Evolutionary conservation across 2,888 invertebrate species (phyloP), one percentile per base, ranked within the genome.

Genomic region (Chymomyza amoena): DNA sequence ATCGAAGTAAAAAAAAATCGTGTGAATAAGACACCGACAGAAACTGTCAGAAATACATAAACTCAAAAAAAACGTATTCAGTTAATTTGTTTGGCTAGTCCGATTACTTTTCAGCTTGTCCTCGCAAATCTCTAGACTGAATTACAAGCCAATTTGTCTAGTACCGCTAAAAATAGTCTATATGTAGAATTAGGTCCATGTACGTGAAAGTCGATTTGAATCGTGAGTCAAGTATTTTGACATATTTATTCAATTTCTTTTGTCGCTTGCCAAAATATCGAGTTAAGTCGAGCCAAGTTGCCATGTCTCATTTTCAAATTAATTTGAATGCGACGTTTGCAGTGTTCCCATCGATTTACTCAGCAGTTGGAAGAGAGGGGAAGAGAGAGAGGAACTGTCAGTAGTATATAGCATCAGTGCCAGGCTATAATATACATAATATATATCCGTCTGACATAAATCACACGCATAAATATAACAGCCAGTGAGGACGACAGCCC

Each of bases 251-350:
- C 57, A 57, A 57, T 57, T 57, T 57, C 25, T 25, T 57, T 57
- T 25, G 25, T 20, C 57, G 18, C 57, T 57, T 20, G 57, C 57
- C 57, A 57, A 45, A 57, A 25, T 57, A 13, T 15, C 39, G 39
- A 45, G 39, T 45, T 45, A 45, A 45, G 39, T 45, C 39, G 39
- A 45, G 39, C 39, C 57, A 18, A 54, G 16, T 45, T 73, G 81
- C 73, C 82, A 86, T 76, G 67, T 73, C 76, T 76, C 76, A 66
- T 70, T 76, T 79, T 74, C 61, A 84, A 78, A 86, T 86, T 75
- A 86, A 79, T 83, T 45, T 72, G 13, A 51, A 68, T 71, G 70
- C 73, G 61, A 45, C 39, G 39, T 45, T 57, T 25, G 57, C 79
- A 70, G 66, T 66, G 71, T 45, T 66, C 64, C 57, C 59, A 84